Evolutionary conservation across 1,140 invertebrate genomes (phyloP).

Genomic region (Calliphora vicina): DNA sequence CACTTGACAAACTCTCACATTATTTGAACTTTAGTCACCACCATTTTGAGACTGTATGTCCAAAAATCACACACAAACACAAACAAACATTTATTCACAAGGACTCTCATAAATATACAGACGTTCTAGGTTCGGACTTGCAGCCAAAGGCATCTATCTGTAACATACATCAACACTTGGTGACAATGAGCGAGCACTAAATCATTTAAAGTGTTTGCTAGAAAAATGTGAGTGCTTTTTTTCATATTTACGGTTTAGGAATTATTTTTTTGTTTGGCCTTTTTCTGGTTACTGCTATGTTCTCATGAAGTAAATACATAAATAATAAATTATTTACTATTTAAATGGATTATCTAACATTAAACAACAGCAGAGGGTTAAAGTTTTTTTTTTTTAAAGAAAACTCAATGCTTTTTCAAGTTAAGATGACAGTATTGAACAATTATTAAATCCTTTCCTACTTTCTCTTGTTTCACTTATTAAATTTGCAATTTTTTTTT

Average conservation of each 20-base stretch:
- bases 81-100: not conserved
- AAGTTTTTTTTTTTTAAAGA: too few relatives aligned
- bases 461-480: too few relatives aligned
- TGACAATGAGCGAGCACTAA: constrained; percentile 22
- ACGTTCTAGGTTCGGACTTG: not conserved
- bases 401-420: too few relatives aligned
- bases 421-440: too few relatives aligned
- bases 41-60: not conserved
- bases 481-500: too few relatives aligned
- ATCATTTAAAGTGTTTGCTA: not conserved
- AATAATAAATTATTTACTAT: not conserved
- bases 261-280: not conserved
- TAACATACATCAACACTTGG: constrained; percentile 27
- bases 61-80: not conserved
- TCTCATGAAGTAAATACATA: not conserved
- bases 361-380: too few relatives aligned
- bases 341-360: not conserved
- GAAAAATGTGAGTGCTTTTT: not conserved
- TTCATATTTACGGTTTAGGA: not conserved
- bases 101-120: too few relatives aligned
- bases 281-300: not conserved
- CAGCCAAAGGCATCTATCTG: constrained; percentile 11
- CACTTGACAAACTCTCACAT: constrained; percentile 34
- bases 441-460: too few relatives aligned
- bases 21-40: constrained; percentile 26